Evolutionary conservation across 2,113 vertebrate species (phyloP).

Genomic region (Scopus umbretta): DNA sequence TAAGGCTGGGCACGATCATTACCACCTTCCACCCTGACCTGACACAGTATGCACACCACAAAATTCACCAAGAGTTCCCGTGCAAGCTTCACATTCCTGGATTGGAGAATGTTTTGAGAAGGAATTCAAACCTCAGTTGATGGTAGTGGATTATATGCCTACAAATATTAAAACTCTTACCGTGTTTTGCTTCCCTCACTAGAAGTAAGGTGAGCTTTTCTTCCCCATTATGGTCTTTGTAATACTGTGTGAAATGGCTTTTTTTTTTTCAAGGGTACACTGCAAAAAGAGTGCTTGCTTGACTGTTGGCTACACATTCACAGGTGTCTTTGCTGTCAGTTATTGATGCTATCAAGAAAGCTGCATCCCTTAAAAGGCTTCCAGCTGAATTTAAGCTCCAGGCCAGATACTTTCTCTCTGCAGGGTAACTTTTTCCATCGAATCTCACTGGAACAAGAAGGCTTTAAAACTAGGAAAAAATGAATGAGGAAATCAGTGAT

Average conservation of each 20-base stretch:
- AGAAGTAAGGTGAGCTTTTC: not conserved
- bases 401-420: constrained; percentile 13
- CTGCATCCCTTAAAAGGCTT: constrained; percentile 11
- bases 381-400: constrained; percentile 20
- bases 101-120: not conserved
- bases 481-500: constrained; percentile 43
- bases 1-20: not conserved
- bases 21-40: not conserved
- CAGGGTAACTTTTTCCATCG: constrained; percentile 15
- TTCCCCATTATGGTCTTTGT: not conserved
- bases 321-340: not conserved
- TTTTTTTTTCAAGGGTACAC: not conserved
- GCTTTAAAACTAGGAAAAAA: constrained; percentile 42
- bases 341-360: not conserved
- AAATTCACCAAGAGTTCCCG: not conserved
- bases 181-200: not conserved
- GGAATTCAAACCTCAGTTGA: not conserved
- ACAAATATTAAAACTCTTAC: not conserved
- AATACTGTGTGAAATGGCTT: not conserved
- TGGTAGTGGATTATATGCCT: not conserved
- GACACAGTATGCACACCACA: not conserved
- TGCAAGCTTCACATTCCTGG: not conserved
- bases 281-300: not conserved
- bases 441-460: not conserved
- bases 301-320: not conserved